These are phyloP conservation scores for Psophia crepitans DNA, from an alignment of 2,113 vertebrate genomes.

Conservation along the genomic window DNA sequence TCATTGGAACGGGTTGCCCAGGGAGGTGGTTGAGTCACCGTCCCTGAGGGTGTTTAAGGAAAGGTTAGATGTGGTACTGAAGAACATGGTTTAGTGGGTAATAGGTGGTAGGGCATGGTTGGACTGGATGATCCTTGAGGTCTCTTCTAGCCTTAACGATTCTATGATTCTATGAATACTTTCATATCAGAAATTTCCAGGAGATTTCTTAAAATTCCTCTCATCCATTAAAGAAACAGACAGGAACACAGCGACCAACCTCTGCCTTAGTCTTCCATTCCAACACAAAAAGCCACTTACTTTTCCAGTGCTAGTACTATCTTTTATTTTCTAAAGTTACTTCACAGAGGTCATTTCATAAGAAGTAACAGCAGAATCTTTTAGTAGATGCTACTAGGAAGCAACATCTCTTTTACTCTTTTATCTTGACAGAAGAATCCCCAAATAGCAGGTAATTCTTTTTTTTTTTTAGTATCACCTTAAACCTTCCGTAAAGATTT, in stretches of 20 bases:
- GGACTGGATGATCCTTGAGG: no score
- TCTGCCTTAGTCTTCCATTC: not conserved
- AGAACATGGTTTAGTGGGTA: no score
- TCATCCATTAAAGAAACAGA: not conserved
- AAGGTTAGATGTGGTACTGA: no score
- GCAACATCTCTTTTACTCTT: not conserved
- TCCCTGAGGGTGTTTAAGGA: no score
- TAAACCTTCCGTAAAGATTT: not conserved
- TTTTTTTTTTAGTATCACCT: not conserved
- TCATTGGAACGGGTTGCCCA: no score
- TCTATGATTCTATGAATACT: no score
- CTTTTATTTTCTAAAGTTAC: not conserved
- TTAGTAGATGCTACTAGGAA: not conserved
- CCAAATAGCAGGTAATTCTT: not conserved
- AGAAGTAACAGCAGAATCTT: not conserved
- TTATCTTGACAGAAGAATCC: not conserved
- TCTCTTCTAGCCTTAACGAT: no score
- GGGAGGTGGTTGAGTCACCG: no score
- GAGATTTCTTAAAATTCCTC: not conserved
- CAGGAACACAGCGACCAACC: rapidly evolving
- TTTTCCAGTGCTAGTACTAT: not conserved
- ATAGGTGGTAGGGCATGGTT: no score
- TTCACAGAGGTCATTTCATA: not conserved
- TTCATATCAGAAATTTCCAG: not conserved
- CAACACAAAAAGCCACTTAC: not conserved